Conservation (phyloP, 2,888 invertebrate genomes). For the Lasioglossum figueresi region DNA sequence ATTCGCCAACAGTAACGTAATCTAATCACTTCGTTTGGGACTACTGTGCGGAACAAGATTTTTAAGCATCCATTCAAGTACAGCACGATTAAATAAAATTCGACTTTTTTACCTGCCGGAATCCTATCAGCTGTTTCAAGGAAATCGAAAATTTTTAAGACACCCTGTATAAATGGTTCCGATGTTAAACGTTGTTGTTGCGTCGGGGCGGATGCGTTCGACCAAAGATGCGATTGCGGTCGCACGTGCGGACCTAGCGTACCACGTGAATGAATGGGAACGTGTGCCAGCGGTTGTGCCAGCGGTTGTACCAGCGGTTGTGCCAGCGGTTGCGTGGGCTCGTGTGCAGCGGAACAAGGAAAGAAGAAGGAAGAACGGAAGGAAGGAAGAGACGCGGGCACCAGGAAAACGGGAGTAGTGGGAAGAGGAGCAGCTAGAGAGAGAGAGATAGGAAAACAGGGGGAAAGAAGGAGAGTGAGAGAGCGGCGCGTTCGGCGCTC, state of each 20-base stretch:
- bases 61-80: too few relatives aligned
- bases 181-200: neutral
- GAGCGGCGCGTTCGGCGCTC: neutral
- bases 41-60: too few relatives aligned
- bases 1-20: too few relatives aligned
- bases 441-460: neutral
- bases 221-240: slow-evolving; percentile 26
- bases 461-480: slow-evolving; percentile 5
- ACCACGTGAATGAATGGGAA: slow-evolving; percentile 66
- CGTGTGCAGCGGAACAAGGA: slow-evolving; percentile 33
- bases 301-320: neutral
- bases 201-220: neutral
- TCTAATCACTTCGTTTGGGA: too few relatives aligned
- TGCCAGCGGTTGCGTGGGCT: slow-evolving; percentile 34
- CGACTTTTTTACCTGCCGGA: too few relatives aligned
- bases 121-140: neutral
- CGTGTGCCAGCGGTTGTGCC: slow-evolving; percentile 46
- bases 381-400: slow-evolving; percentile 31
- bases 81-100: too few relatives aligned
- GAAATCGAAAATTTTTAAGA: neutral
- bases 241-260: slow-evolving; percentile 43
- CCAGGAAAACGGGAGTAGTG: slow-evolving; percentile 43
- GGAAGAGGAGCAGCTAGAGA: slow-evolving; percentile 7
- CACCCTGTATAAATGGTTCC: neutral
- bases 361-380: slow-evolving; percentile 47